Conservation (phyloP, 1,140 invertebrate species). For the Orchestia grillus region DNA sequence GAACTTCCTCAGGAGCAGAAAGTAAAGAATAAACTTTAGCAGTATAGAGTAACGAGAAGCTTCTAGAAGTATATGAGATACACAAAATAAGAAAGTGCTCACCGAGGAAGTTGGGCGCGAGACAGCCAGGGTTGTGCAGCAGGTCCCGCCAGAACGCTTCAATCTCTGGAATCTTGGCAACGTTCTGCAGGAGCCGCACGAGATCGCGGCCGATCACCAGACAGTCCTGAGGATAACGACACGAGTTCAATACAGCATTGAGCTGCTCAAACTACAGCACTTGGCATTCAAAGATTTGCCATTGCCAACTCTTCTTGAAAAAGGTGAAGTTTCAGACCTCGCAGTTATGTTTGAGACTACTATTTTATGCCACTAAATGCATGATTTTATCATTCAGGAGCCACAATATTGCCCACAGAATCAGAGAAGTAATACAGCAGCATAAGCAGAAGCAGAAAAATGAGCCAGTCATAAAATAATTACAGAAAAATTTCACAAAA, state of each 20-base stretch:
- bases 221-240: constrained; percentile 78
- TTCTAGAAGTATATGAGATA: not conserved
- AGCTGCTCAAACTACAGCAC: not conserved
- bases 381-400: not conserved
- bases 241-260: not conserved
- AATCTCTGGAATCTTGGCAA: constrained; percentile 94
- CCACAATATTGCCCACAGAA: not conserved
- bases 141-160: constrained; percentile 94
- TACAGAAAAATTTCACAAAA: too few relatives aligned
- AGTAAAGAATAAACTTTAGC: not conserved
- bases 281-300: not conserved
- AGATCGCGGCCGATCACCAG: constrained; percentile 93
- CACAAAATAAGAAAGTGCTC: too few relatives aligned
- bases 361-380: not conserved
- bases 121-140: constrained; percentile 85
- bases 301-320: not conserved
- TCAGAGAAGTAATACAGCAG: too few relatives aligned
- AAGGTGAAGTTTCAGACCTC: not conserved
- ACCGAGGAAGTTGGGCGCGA: constrained; percentile 89
- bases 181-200: constrained; percentile 91
- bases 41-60: not conserved
- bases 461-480: too few relatives aligned
- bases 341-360: not conserved
- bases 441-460: too few relatives aligned
- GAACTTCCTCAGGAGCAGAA: not conserved